Conservation (phyloP, 1,140 invertebrate genomes). For the Magallana gigas region DNA sequence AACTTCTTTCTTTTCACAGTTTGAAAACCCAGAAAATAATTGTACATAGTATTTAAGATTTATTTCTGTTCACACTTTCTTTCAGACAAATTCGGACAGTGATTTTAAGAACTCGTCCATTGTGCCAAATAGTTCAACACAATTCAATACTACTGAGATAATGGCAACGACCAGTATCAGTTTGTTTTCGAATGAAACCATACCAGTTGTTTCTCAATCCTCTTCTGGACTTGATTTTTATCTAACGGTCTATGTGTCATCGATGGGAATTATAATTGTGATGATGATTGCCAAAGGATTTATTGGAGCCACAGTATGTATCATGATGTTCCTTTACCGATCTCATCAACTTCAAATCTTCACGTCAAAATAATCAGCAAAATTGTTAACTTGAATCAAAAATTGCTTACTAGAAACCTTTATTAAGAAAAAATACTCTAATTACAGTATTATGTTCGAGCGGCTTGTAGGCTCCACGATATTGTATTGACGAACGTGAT, state of each 20-base stretch:
- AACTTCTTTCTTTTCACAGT: not conserved
- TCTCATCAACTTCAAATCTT: not conserved
- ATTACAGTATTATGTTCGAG: constrained; percentile 30
- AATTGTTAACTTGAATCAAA: too few relatives aligned
- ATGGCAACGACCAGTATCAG: not conserved
- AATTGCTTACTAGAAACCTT: not conserved
- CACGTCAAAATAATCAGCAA: too few relatives aligned
- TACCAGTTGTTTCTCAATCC: not conserved
- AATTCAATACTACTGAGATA: not conserved
- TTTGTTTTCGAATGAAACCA: not conserved
- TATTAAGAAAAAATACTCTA: not conserved
- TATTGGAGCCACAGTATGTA: constrained; percentile 45
- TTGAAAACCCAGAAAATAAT: not conserved
- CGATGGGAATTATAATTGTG: constrained; percentile 32
- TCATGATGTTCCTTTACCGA: not conserved
- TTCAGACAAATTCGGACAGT: not conserved
- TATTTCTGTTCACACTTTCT: not conserved
- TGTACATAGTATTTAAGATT: not conserved
- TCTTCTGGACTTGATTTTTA: constrained; percentile 44
- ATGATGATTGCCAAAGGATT: constrained; percentile 49
- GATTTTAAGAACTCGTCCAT: not conserved
- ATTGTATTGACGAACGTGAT: constrained; percentile 71
- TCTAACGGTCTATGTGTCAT: constrained; percentile 40
- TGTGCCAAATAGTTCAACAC: not conserved
- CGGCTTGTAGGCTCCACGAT: constrained; percentile 49